Conservation (phyloP, 2,888 invertebrate species). For the Athrips mouffetella region DNA sequence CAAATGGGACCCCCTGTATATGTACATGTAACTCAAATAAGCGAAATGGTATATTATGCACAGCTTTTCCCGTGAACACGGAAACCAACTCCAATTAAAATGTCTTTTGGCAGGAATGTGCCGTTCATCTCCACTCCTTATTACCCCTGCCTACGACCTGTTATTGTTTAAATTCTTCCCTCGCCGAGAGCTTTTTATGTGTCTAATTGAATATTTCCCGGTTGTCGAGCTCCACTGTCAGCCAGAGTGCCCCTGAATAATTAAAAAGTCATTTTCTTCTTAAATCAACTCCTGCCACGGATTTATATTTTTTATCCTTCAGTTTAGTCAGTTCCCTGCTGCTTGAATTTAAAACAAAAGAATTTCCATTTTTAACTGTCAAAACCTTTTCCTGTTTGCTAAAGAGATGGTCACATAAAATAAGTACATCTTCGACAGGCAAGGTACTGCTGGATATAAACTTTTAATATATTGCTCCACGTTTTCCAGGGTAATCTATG, state of each 20-base stretch:
- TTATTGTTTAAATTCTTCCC: constrained; percentile 34
- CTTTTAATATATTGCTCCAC: not conserved
- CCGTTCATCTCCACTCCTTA: constrained; percentile 21
- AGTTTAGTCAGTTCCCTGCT: not conserved
- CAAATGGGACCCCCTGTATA: too few relatives aligned
- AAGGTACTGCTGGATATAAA: not conserved
- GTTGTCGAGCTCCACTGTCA: constrained; percentile 28
- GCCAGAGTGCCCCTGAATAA: constrained; percentile 43
- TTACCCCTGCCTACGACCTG: constrained; percentile 29
- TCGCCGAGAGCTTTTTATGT: constrained; percentile 36
- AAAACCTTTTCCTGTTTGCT: not conserved
- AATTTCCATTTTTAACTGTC: constrained; percentile 3
- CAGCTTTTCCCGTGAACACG: constrained; percentile 2
- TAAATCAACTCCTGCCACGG: constrained; percentile 23
- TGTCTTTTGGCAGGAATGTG: constrained; percentile 22
- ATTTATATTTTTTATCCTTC: constrained; percentile 18
- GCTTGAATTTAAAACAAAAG: not conserved
- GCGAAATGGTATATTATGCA: not conserved
- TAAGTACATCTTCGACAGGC: not conserved
- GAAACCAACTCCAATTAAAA: constrained; percentile 32
- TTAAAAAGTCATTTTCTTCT: constrained; percentile 38
- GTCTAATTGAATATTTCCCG: constrained; percentile 45
- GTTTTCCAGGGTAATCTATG: not conserved
- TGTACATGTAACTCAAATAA: not conserved
- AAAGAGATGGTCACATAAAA: not conserved